phyloP scores from a whole-genome alignment of 2,797 vertebrate genomes.

The Lacerta viridis region DNA sequence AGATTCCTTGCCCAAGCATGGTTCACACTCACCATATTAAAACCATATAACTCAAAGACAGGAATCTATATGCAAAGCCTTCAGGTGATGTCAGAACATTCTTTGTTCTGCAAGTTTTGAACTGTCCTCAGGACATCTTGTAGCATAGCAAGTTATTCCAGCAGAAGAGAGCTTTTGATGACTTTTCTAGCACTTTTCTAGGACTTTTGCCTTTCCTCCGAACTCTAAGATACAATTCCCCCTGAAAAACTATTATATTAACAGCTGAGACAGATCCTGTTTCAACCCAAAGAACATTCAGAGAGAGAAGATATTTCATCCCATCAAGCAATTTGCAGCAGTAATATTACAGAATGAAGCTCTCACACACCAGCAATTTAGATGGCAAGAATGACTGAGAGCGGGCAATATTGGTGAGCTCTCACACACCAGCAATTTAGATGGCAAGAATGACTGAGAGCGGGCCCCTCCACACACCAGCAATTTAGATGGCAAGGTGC shows the following conservation, averaged over 20 bases:
- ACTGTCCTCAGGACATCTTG: background rate
- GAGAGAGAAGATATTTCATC: slow-evolving; percentile 31
- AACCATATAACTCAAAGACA: slow-evolving; percentile 15
- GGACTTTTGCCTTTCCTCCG: slow-evolving; percentile 41
- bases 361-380: background rate
- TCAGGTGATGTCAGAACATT: slow-evolving; percentile 30
- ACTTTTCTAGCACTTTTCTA: slow-evolving; percentile 24
- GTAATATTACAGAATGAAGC: slow-evolving; percentile 17
- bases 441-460: background rate
- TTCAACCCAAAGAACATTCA: slow-evolving; percentile 2
- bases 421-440: background rate
- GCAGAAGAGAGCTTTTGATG: slow-evolving; percentile 14
- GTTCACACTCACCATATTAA: background rate
- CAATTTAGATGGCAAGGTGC: slow-evolving; percentile 12
- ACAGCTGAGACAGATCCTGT: slow-evolving; percentile 46
- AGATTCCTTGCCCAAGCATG: background rate
- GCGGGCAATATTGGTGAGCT: background rate
- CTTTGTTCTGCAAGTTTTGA: slow-evolving; percentile 30
- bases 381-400: background rate
- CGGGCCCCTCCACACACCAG: background rate
- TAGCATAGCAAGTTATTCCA: slow-evolving; percentile 11
- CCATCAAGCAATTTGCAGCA: slow-evolving; percentile 44
- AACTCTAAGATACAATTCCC: slow-evolving; percentile 37
- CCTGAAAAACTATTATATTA: slow-evolving; percentile 23
- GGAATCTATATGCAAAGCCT: background rate